phyloP scores from a whole-genome alignment of 2,113 vertebrate species.

The Chrysemys picta region DNA sequence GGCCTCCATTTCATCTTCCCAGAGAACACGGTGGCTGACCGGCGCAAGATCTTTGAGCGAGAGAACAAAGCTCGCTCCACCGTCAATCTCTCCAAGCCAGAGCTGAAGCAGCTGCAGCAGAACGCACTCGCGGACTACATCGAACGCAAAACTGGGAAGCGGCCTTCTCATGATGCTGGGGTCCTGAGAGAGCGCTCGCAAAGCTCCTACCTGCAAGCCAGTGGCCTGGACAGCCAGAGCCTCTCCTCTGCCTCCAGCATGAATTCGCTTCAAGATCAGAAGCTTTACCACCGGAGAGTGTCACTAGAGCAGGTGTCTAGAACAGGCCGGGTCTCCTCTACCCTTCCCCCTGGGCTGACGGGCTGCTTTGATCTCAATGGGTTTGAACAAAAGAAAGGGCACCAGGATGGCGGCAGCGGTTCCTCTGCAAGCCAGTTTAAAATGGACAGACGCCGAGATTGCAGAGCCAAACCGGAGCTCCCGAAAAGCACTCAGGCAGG shows the following conservation, averaged over 20 bases:
- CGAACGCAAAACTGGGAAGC: slow-evolving; percentile 86
- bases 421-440: slow-evolving; percentile 24
- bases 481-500: slow-evolving; percentile 46
- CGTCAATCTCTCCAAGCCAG: slow-evolving; percentile 78
- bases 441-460: slow-evolving; percentile 51
- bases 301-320: slow-evolving; percentile 62
- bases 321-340: slow-evolving; percentile 54
- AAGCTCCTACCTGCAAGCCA: slow-evolving; percentile 79
- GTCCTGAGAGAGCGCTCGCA: slow-evolving; percentile 76
- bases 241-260: slow-evolving; percentile 86
- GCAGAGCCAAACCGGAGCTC: slow-evolving; percentile 60
- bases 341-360: slow-evolving; percentile 64
- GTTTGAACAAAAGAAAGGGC: slow-evolving; percentile 55
- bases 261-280: slow-evolving; percentile 88
- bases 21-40: slow-evolving; percentile 88
- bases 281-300: slow-evolving; percentile 51
- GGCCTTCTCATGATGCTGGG: slow-evolving; percentile 66
- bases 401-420: slow-evolving; percentile 52
- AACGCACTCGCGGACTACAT: slow-evolving; percentile 90
- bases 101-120: slow-evolving; percentile 92
- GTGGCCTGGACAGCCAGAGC: slow-evolving; percentile 75
- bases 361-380: slow-evolving; percentile 65
- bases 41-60: slow-evolving; percentile 90
- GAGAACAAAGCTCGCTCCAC: slow-evolving; percentile 75
- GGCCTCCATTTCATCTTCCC: slow-evolving; percentile 70